Conservation (phyloP, 2,113 vertebrate species). For the Nestor notabilis region DNA sequence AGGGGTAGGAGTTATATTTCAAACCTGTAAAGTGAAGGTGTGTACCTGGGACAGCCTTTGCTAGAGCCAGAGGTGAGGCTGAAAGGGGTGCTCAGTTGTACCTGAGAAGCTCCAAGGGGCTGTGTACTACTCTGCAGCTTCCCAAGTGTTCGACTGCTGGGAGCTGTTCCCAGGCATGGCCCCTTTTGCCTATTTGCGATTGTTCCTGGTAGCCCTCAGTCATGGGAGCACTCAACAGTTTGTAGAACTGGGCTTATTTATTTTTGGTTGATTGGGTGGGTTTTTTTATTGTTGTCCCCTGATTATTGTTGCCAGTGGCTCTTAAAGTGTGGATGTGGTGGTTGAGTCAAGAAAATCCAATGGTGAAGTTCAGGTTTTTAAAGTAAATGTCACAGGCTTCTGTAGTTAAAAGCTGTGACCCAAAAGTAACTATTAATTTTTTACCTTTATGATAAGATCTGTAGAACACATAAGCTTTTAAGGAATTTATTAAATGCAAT, state of each 20-base stretch:
- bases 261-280: background rate
- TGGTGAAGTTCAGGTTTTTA: background rate
- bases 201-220: background rate
- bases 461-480: background rate
- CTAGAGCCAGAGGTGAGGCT: background rate
- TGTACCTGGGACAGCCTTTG: background rate
- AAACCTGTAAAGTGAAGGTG: background rate
- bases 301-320: background rate
- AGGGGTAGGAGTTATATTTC: background rate
- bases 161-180: background rate
- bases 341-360: background rate
- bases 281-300: background rate
- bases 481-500: background rate
- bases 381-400: background rate
- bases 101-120: background rate
- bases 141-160: background rate
- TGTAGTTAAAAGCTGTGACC: background rate
- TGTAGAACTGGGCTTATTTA: background rate
- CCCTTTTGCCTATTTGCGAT: background rate
- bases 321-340: no score
- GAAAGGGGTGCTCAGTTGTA: fast-evolving
- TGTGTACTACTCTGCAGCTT: fast-evolving
- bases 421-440: background rate
- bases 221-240: fast-evolving
- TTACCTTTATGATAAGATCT: background rate